Conservation (phyloP, 2,888 invertebrate genomes). For the Pyrocoelia pectoralis region DNA sequence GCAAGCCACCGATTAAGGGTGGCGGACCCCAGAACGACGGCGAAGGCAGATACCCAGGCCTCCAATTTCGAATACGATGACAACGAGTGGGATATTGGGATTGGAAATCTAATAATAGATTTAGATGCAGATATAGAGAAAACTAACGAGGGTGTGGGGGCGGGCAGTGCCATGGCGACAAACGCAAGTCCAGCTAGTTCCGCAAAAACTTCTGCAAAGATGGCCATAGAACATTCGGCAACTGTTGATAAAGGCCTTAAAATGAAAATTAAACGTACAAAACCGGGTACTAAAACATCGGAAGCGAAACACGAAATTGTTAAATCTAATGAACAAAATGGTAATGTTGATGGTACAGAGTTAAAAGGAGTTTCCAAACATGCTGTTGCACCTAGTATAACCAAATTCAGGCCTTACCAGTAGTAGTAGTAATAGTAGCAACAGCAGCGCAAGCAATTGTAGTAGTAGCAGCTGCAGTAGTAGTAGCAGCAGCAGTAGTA, state of each 20-base stretch:
- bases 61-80: conserved; percentile 95
- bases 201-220: conserved; percentile 60
- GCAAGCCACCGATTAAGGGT: conserved; percentile 78
- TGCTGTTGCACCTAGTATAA: conserved; percentile 29
- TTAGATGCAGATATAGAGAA: conserved; percentile 98
- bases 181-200: conserved; percentile 54
- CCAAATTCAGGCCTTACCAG: conserved; percentile 53
- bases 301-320: conserved; percentile 97
- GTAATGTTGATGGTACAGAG: conserved; percentile 58
- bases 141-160: conserved; percentile 70
- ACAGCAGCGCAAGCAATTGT: conserved; percentile 25
- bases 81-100: conserved; percentile 97
- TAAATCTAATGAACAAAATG: conserved; percentile 83
- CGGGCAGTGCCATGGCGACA: conserved; percentile 63
- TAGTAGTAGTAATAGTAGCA: conserved; percentile 37
- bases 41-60: conserved; percentile 45
- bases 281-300: conserved; percentile 90
- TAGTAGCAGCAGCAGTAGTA: conserved; percentile 45
- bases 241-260: conserved; percentile 89
- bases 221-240: conserved; percentile 79
- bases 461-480: conserved; percentile 28
- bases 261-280: conserved; percentile 98
- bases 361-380: conserved; percentile 53
- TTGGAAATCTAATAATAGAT: conserved; percentile 95
- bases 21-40: conserved; percentile 61